Evolutionary conservation across 2,888 invertebrate species (phyloP), one percentile per base, ranked within the genome.

Genomic region (Ochropacha duplaris): DNA sequence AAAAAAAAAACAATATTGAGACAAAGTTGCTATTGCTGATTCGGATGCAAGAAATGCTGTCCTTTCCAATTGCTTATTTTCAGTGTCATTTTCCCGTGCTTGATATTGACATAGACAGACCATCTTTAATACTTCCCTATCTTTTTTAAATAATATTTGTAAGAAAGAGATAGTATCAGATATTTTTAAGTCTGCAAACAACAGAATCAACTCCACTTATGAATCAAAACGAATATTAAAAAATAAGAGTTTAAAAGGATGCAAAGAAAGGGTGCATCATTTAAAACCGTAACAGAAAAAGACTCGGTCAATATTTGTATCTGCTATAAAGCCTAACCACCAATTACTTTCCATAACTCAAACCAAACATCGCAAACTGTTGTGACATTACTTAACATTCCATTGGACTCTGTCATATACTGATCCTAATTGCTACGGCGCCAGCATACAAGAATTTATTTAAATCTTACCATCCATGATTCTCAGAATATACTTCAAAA

Each of bases 401-500:
- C 61, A 67, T 66, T 65, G 28, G 59, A 54, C 58, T 59, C 62
- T 65, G 66, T 64, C 68, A 65, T 60, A 69, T 64, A 61, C 64
- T 66, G 69, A 78, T 74, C 68, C 78, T 80, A 82, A 83, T 83
- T 83, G 77, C 78, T 57, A 11, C 59, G 82, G 81, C 83, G 82
- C 83, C 83, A 66, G 56, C 61, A 62, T 70, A 63, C 16, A 52
- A 22, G 12, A 19, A 69, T 75, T 72, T 77, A 80, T 77, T 74
- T 76, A 74, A 77, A 79, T 74, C 61, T 66, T 58, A 61, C 58
- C 60, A 50, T 50, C 58, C 60, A 50, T 50, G 60, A 59, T 77
- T 81, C 77, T 59, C 14, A 72, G 81, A 81, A 79, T 56, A 67
- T 62, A 64, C 58, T 69, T 69, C 66, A n/a, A 28, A 26, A 54